Base-by-base conservation (phyloP, 1,140 invertebrate genomes). In the Papilio machaon region DNA sequence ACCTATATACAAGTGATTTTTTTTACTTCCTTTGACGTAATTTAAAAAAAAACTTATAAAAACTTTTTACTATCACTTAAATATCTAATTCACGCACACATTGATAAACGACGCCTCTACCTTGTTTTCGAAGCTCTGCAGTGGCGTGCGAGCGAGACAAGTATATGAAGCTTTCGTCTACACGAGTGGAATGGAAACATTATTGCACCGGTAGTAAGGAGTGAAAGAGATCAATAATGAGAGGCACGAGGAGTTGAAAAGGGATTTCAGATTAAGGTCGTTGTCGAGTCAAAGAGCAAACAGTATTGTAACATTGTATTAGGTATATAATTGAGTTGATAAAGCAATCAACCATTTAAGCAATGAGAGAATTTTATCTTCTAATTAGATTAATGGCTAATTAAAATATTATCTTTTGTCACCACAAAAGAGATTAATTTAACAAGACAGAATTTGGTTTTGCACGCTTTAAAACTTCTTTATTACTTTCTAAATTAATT, bases 171-270 rank as follows among this genome's bases (percentile, higher is more conserved):
- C 76, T 83, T 84, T 81, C 43, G 19, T 23, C 64, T 13, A 88
- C 70, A 64, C 52, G 88, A 93, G 82, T 80, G 89, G 81, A 88
- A 90, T 73, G 82, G 82, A 73, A 79, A 86, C 87, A 90, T 91
- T 93, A 94, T 94, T 94, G 93, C 93, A 94, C 93, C 93, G 93
- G 92, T 94, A 92, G 93, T 92, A 92, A 94, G 91, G 93, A 94
- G 93, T 94, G 93, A 94, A 94, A 94, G 93, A 94, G 93, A 94
- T 94, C 93, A 94, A 94, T 94, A 94, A 94, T 94, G 93, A 94
- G 93, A 93, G 89, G 89, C 91, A 91, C 91, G 92, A 94, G 89
- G 92, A 94, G 93, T 94, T 93, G 93, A 94, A 94, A 94, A 94
- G 93, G 93, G 93, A 94, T 94, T 94, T 94, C 93, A 94, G 92